Evolutionary conservation across 1,140 invertebrate genomes (phyloP), one percentile per base, ranked within the genome.

Genomic region (Nylanderia fulva): DNA sequence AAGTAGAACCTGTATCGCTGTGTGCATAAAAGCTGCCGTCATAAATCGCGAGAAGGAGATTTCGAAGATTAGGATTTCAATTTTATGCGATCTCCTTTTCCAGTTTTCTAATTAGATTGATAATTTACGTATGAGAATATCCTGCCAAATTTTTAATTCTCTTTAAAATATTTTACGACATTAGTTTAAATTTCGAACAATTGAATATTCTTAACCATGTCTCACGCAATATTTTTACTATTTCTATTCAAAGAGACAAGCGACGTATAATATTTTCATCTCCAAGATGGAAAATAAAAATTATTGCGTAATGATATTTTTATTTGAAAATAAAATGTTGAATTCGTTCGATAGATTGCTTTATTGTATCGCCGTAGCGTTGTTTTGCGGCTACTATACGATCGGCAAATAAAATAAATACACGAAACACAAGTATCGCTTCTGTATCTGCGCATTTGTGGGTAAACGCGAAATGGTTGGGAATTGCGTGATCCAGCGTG

Each of bases 401-500:
- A 82, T 82, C 52, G 66, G 64, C 72, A 54, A 82, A 69, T 82
- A 82, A 82, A 82, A 72, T 82, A 82, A 82, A 82, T 48, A 48
- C 66, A 60, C 52, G 36, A 52, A 24, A 72, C 77, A 82, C 77
- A 82, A 82, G 77, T 60, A 60, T 82, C 36, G 77, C 64, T 29
- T 69, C 64, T 80, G 27, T 58, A 58, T 82, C 77, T 24, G 52
- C 54, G 39, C 77, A 36, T 58, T 48, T 72, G 80, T 72, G 72
- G 72, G 72, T 76, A 64, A 76, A 76, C 71, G 80, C 80, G 80
- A 84, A 84, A 84, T 84, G 69, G 80, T 68, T 84, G 54, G 80
- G 71, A 76, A 84, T 76, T 84, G 72, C 58, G 80, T 76, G 72
- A 74, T 84, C 80, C 72, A 74, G 80, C 80, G 80, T 84, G 80